phyloP scores from a whole-genome alignment of 2,113 vertebrate species.

The Hippocampus barbouri region DNA sequence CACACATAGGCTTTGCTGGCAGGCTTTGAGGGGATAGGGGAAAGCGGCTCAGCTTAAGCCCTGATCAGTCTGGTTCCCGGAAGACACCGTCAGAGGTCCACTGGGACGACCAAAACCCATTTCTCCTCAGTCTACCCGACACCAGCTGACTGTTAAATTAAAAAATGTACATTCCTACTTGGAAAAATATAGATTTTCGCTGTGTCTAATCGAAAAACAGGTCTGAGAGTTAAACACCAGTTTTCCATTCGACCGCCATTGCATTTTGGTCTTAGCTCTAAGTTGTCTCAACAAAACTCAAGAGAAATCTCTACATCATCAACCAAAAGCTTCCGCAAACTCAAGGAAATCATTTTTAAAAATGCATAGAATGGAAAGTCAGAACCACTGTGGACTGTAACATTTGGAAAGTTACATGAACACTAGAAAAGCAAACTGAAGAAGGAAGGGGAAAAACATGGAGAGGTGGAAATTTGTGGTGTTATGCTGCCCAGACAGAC shows the following conservation, averaged over 20 bases:
- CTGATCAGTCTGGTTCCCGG: slow-evolving; percentile 51
- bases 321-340: slow-evolving; percentile 19
- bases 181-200: neutral
- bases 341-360: slow-evolving; percentile 17
- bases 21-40: slow-evolving; percentile 35
- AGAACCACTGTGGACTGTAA: slow-evolving; percentile 12
- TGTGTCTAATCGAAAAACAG: neutral
- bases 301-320: neutral
- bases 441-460: slow-evolving; percentile 9
- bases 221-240: slow-evolving; percentile 17
- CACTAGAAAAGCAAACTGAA: slow-evolving; percentile 9
- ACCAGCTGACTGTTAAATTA: slow-evolving; percentile 12
- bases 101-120: slow-evolving; percentile 31
- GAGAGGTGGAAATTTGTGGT: slow-evolving; percentile 17
- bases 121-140: slow-evolving; percentile 26
- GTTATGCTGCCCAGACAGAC: slow-evolving; percentile 5
- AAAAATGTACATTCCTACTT: neutral
- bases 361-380: slow-evolving; percentile 13
- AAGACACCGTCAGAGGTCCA: slow-evolving; percentile 37
- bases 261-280: slow-evolving; percentile 9
- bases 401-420: slow-evolving; percentile 6
- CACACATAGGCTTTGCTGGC: slow-evolving; percentile 30
- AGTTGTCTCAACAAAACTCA: slow-evolving; percentile 15
- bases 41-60: slow-evolving; percentile 56
- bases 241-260: slow-evolving; percentile 9